Evolutionary conservation across 2,797 vertebrate species (phyloP), one percentile per base, ranked within the genome.

Genomic region (Danio choprae): DNA sequence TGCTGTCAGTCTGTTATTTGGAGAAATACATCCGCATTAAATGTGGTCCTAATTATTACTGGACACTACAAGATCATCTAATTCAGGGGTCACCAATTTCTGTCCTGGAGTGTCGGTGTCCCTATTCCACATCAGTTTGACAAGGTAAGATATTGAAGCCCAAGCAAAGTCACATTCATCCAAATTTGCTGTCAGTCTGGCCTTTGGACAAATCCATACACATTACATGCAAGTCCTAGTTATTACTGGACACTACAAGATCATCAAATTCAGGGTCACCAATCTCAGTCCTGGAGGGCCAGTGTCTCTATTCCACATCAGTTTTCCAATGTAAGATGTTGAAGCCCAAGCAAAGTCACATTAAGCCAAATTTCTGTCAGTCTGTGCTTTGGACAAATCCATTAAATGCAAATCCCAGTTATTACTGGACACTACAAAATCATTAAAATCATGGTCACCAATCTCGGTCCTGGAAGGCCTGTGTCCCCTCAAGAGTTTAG

Each of bases 111-210:
- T n/a, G n/a, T n/a, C n/a, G n/a, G n/a, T n/a, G n/a, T n/a, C n/a
- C n/a, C n/a, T n/a, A n/a, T n/a, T n/a, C n/a, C n/a, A n/a, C n/a
- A n/a, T n/a, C n/a, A n/a, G n/a, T n/a, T n/a, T n/a, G n/a, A n/a
- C 22, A 2, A 82, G 22, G 5, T 77, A 77, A 3, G 9, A 74
- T 6, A 81, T n/a, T 0, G 62, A 59, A 6, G 36, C 70, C 20
- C 5, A 13, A 7, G 59, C 68, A 60, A 82, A 82, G 1, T 58
- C 51, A 65, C 75, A 74, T 16, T 82, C 80, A 11, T 55, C 46
- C 3, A 81, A n/a, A 18, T 81, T 63, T 10, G 77, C 36, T 0
- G 56, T 71, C 12, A 77, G 29, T 1, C n/a, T 20, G 46, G 38
- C 59, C 4, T 63, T 65, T 1, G 11, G 12, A 44, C 18, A 69